phyloP scores from a whole-genome alignment of 2,797 vertebrate species.

The Megaceryle alcyon region DNA sequence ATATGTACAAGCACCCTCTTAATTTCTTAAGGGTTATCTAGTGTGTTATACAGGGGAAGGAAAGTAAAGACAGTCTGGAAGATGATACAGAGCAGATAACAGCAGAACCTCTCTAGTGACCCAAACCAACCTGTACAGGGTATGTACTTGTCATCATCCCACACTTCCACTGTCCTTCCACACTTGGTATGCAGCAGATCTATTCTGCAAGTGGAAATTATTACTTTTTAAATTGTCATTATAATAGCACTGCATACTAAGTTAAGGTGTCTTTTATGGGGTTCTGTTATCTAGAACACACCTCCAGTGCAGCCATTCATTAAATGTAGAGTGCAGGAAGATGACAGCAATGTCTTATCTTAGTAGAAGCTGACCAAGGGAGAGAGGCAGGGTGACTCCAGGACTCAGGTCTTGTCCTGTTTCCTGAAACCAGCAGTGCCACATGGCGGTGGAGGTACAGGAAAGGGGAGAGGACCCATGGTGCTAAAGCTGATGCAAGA shows the following conservation, averaged over 20 bases:
- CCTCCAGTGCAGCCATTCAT: neutral
- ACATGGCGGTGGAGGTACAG: neutral
- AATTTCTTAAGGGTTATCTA: neutral
- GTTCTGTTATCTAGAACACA: neutral
- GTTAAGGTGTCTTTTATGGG: neutral
- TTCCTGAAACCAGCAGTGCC: neutral
- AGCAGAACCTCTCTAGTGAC: neutral
- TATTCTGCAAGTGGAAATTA: neutral
- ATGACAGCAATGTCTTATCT: fast-evolving
- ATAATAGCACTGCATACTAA: neutral
- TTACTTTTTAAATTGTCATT: neutral
- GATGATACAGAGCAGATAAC: neutral
- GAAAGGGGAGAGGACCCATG: neutral
- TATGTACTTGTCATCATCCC: neutral
- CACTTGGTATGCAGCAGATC: too few relatives aligned
- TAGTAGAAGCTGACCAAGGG: neutral
- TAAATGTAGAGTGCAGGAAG: neutral
- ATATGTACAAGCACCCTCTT: neutral
- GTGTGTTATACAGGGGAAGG: neutral
- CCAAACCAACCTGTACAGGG: neutral
- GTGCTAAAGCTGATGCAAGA: neutral
- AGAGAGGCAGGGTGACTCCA: neutral
- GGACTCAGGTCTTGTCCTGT: neutral
- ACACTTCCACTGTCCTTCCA: neutral
- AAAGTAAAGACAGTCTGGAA: neutral